These are phyloP conservation scores for Crambe crambe DNA, from an alignment of 37 sponge, comb jelly and placozoan genomes.

Conservation along the genomic window DNA sequence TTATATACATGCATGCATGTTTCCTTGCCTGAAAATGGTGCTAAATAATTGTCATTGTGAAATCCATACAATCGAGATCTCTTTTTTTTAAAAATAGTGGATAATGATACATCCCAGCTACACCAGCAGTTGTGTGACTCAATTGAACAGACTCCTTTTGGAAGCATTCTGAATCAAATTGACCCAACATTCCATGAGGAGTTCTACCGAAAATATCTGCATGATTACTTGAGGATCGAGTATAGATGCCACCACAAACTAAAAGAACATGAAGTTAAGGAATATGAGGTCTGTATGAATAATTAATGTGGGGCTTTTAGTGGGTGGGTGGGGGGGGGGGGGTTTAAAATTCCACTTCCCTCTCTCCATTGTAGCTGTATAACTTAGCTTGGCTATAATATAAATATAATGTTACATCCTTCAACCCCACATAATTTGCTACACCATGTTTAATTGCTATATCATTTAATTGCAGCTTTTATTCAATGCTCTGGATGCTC, in stretches of 20 bases:
- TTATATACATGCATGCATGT: not conserved
- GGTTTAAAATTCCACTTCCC: not conserved
- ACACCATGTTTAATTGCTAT: no score
- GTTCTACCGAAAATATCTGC: conserved; percentile 40
- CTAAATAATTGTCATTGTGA: not conserved
- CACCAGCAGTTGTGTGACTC: no score
- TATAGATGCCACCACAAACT: conserved; percentile 38
- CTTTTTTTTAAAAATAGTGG: no score
- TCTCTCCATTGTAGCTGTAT: not conserved
- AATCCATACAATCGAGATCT: no score
- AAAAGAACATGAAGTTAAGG: conserved; percentile 4
- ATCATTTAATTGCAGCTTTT: no score
- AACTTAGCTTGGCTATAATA: no score
- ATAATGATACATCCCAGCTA: no score
- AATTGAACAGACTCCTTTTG: conserved; percentile 32
- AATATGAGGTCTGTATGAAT: no score
- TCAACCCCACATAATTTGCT: no score
- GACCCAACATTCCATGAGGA: no score
- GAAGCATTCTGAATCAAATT: conserved; percentile 17
- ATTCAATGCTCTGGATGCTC: conserved; percentile 18
- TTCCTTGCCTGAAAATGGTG: not conserved
- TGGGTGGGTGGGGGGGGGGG: no score
- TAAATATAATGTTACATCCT: not conserved
- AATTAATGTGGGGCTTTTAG: no score
- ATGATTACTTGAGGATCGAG: conserved; percentile 54